phyloP scores from a whole-genome alignment of 1,140 invertebrate species.

The Yoshiicerus persimilis region DNA sequence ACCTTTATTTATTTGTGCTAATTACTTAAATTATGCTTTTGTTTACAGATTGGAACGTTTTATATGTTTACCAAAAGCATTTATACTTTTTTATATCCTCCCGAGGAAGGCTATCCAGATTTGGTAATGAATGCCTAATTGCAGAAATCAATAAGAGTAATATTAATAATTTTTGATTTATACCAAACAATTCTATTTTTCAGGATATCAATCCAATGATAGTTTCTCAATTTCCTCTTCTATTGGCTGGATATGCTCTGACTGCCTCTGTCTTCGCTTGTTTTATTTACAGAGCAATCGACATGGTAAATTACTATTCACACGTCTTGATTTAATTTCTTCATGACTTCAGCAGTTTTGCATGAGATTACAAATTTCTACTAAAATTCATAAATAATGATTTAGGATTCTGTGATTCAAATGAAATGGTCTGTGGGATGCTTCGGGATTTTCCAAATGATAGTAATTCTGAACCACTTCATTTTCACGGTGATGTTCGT shows the following conservation, averaged over 20 bases:
- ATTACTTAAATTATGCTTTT: background rate
- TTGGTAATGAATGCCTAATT: too few species aligned
- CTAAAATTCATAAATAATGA: too few species aligned
- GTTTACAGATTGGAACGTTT: constrained; percentile 26
- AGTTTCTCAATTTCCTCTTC: constrained; percentile 16
- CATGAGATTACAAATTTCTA: background rate
- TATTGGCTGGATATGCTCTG: constrained; percentile 6
- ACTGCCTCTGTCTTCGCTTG: background rate
- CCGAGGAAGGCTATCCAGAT: background rate
- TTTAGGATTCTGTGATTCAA: constrained; percentile 24
- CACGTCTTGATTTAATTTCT: background rate
- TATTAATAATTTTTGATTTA: too few species aligned
- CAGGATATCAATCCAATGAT: constrained; percentile 29
- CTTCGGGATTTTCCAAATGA: constrained; percentile 24
- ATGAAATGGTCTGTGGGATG: constrained; percentile 22
- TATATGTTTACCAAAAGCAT: background rate
- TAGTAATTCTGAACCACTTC: constrained; percentile 26
- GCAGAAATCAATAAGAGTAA: too few species aligned
- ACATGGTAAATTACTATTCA: background rate
- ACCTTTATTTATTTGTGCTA: too few species aligned
- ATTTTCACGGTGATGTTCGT: constrained; percentile 36
- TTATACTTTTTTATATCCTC: background rate
- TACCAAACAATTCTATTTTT: background rate
- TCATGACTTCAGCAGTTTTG: too few species aligned
- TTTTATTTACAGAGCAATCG: constrained; percentile 31